Conservation (phyloP, 1,140 invertebrate species). For the Drosophila sproati region DNA sequence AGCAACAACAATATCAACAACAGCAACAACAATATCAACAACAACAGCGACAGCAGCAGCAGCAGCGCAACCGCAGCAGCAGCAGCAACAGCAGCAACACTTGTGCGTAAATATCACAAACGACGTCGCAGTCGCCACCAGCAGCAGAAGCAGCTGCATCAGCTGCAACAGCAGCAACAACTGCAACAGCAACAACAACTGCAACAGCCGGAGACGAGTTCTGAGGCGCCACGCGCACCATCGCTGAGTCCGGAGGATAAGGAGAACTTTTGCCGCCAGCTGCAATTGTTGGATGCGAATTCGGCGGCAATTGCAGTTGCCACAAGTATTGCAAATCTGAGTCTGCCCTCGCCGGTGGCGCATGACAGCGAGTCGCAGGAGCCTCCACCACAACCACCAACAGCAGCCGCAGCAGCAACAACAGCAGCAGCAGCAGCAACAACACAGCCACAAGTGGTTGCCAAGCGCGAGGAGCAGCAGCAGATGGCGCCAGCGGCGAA, state of each 20-base stretch:
- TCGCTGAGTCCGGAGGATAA: constrained; percentile 82
- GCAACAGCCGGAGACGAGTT: constrained; percentile 16
- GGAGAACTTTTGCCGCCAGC: constrained; percentile 78
- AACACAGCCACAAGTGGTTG: constrained; percentile 28
- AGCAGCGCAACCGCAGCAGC: constrained; percentile 37
- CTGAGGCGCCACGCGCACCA: constrained; percentile 15
- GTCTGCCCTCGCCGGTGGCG: constrained; percentile 66
- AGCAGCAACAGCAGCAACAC: constrained; percentile 31
- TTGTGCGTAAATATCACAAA: constrained; percentile 16
- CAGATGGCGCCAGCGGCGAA: constrained; percentile 84
- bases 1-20: constrained; percentile 40
- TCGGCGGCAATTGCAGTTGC: constrained; percentile 77
- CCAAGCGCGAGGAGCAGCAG: constrained; percentile 53
- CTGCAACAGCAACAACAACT: constrained; percentile 41
- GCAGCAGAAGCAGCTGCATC: constrained; percentile 37
- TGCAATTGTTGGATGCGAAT: constrained; percentile 68
- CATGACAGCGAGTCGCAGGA: constrained; percentile 54
- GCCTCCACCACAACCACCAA: constrained; percentile 23
- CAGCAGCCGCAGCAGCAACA: constrained; percentile 28
- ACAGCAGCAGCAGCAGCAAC: constrained; percentile 27
- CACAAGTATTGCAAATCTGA: constrained; percentile 70
- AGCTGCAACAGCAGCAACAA: constrained; percentile 30
- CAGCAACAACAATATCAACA: constrained; percentile 53
- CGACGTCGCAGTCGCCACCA: constrained; percentile 40
- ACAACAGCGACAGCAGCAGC: constrained; percentile 40